These are phyloP conservation scores for Caenorhabditis tropicalis DNA, from an alignment of 1,140 invertebrate species.

Conservation along the genomic window DNA sequence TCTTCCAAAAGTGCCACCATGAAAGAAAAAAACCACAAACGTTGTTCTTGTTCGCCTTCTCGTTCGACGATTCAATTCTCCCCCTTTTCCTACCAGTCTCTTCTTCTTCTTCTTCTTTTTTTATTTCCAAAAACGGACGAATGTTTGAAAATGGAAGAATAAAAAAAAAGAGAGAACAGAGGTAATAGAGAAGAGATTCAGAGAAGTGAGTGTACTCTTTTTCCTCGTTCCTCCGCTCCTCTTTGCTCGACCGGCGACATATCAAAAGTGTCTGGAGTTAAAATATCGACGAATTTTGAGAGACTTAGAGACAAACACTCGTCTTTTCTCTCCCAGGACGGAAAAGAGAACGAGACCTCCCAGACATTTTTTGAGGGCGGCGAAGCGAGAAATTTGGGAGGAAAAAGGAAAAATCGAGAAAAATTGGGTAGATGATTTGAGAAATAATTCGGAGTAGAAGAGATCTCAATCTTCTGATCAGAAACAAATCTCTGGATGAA, in stretches of 20 bases:
- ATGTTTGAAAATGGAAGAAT: constrained; percentile 32
- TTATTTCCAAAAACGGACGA: constrained; percentile 21
- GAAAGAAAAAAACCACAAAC: background rate
- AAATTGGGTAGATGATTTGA: no score
- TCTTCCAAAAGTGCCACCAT: background rate
- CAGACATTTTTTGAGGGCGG: background rate
- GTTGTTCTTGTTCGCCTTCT: background rate
- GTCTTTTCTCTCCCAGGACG: background rate
- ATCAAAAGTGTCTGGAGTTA: constrained; percentile 13
- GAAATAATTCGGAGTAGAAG: no score
- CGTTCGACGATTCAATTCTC: background rate
- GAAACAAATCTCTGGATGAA: no score
- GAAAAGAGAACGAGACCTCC: constrained; percentile 9
- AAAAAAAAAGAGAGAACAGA: background rate
- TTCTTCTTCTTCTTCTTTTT: background rate
- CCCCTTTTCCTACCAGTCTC: constrained; percentile 8
- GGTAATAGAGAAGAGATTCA: background rate
- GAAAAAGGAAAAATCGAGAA: no score
- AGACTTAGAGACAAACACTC: background rate
- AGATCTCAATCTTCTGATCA: no score
- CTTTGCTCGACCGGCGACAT: constrained; percentile 1
- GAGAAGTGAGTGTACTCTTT: background rate
- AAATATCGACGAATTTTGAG: background rate
- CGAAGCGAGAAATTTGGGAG: no score
- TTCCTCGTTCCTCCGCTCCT: background rate